Conservation (phyloP, 2,113 vertebrate species). For the Pteropus alecto region DNA sequence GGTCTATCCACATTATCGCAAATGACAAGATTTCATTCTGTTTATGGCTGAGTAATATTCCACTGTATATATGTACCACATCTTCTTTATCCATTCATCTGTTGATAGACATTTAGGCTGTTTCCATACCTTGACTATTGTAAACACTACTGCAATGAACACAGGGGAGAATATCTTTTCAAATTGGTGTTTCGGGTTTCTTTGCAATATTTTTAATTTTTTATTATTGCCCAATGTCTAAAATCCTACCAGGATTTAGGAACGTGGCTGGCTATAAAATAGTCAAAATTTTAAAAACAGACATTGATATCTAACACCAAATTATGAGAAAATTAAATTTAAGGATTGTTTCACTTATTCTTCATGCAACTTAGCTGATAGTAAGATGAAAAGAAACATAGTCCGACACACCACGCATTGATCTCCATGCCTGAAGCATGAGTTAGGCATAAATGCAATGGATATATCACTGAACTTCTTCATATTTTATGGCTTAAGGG, state of each 20-base stretch:
- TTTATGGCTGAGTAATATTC: too few relatives aligned
- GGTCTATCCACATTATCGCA: too few relatives aligned
- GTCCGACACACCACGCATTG: neutral
- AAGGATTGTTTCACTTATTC: neutral
- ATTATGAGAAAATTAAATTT: neutral
- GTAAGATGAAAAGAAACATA: neutral
- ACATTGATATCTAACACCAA: neutral
- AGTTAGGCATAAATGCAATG: neutral
- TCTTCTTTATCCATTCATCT: too few relatives aligned
- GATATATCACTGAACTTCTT: neutral
- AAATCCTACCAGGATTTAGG: neutral
- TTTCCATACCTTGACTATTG: too few relatives aligned
- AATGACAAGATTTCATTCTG: too few relatives aligned
- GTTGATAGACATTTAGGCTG: too few relatives aligned
- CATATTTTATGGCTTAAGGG: neutral
- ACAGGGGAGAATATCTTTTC: too few relatives aligned
- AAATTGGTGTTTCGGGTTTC: too few relatives aligned
- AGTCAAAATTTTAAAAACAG: constrained; percentile 10
- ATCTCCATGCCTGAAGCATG: neutral
- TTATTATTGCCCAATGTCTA: neutral
- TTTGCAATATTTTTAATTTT: too few relatives aligned
- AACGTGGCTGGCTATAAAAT: neutral
- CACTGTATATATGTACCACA: too few relatives aligned
- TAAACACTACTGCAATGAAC: too few relatives aligned
- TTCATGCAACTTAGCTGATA: neutral